Evolutionary conservation across 2,113 vertebrate genomes (phyloP), one percentile per base, ranked within the genome.

Genomic region (Nipponia nippon): DNA sequence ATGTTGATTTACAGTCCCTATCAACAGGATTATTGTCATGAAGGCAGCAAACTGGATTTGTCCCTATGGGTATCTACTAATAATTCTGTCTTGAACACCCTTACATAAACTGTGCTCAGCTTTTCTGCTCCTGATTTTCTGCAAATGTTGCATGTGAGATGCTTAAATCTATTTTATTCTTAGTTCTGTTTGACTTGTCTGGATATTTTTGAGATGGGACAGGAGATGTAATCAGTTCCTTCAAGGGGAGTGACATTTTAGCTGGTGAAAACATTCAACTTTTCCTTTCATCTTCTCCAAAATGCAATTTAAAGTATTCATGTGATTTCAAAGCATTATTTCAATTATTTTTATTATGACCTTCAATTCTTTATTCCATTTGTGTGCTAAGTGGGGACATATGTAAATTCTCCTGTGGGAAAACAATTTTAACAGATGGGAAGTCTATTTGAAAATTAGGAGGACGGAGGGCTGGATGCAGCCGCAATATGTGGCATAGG

Each of bases 181-280:
- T 86, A 21, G 21, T 90, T 95, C 66, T 94, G 49, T 86, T 95
- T 80, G 96, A 85, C 11, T 92, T 87, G 30, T 84, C 78, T 49
- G 62, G 30, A 36, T 91, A 69, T 58, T 96, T 93, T 77, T 82
- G 77, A 95, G 62, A 30, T 40, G 47, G n/a, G 23, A 82, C 23
- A 87, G 26, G 44, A 85, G 23, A 77, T 82, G 40, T 26, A 72
- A 75, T 59, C 30, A 19, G 52, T 87, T 90, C 20, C 40, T 52
- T 92, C 36, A 63, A 52, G n/a, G 36, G 72, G n/a, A 83, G 34
- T 44, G 56, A 78, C 18, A 55, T 85, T 91, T 89, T 52, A 72
- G 61, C 17, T 73, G 55, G 50, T 81, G 20, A 50, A 94, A 77
- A 72, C 30, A 62, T 63, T 36, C 42, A 56, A 29, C 50, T 65